Conservation (phyloP, 2,113 vertebrate species). For the Pseudorectes ferrugineus region DNA sequence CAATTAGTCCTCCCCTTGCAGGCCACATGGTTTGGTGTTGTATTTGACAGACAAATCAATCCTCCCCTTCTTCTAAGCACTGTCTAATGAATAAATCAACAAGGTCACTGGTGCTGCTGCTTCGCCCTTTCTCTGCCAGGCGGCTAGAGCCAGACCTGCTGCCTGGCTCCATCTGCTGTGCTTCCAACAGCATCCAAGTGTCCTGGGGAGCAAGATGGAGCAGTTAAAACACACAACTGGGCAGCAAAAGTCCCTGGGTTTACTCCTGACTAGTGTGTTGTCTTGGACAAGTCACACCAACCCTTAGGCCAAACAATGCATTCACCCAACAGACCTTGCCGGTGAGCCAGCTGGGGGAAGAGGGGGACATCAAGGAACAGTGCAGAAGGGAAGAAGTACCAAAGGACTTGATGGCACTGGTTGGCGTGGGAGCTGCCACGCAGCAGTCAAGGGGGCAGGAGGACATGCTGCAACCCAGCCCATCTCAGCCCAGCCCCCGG, state of each 20-base stretch:
- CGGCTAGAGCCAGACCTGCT: background rate
- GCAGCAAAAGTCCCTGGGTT: background rate
- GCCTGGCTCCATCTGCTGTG: conserved; percentile 19
- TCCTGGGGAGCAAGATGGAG: background rate
- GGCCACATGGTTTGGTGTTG: conserved; percentile 27
- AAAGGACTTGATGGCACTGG: background rate
- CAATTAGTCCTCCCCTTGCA: conserved; percentile 56
- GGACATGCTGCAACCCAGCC: background rate
- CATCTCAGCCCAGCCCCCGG: background rate
- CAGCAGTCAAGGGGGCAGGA: background rate
- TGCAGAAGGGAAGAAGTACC: background rate
- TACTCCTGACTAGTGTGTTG: background rate
- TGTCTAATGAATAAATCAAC: conserved; percentile 67
- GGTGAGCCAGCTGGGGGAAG: background rate
- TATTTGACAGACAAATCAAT: conserved; percentile 69
- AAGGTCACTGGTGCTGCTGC: conserved; percentile 51
- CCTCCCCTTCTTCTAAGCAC: conserved; percentile 41
- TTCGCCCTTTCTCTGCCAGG: conserved; percentile 15
- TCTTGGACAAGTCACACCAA: background rate
- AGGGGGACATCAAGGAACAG: background rate
- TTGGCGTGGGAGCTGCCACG: accelerated
- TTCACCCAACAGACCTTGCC: background rate
- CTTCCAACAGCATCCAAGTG: background rate
- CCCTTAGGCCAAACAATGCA: background rate
- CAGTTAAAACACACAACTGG: background rate